phyloP scores from a whole-genome alignment of 2,797 vertebrate species.

The Buceros bicornis region DNA sequence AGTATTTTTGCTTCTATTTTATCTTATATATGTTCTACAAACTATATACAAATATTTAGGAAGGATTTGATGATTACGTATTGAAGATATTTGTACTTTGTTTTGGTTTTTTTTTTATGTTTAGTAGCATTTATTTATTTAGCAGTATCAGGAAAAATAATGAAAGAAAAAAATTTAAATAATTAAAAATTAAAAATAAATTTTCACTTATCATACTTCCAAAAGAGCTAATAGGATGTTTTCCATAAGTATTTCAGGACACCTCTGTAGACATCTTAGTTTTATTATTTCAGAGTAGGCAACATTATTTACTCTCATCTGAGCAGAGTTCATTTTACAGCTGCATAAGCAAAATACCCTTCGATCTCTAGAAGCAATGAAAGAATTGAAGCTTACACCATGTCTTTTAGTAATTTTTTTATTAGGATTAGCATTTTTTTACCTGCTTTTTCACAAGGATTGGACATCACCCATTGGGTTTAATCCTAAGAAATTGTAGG shows the following conservation, averaged over 20 bases:
- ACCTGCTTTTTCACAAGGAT: conserved; percentile 38
- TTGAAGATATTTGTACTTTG: neutral
- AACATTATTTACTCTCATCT: neutral
- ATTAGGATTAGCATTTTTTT: conserved; percentile 10
- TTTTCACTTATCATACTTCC: neutral
- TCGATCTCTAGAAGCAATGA: neutral
- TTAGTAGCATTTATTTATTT: neutral
- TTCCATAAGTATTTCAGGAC: neutral
- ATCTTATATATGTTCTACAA: neutral
- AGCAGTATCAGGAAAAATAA: neutral
- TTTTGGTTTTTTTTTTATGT: neutral
- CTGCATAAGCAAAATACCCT: neutral
- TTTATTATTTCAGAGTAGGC: neutral
- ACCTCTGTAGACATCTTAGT: neutral
- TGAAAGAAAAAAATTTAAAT: neutral
- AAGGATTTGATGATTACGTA: neutral
- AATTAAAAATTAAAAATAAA: neutral
- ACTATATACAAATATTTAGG: neutral
- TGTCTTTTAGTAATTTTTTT: conserved; percentile 32
- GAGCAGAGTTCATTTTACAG: neutral
- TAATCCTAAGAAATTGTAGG: conserved; percentile 18
- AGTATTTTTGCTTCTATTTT: neutral
- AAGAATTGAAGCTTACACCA: neutral
- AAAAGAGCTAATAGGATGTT: neutral
- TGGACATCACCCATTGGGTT: neutral